Base-by-base conservation (phyloP, 2,113 vertebrate genomes). In the Nothocercus julius region DNA sequence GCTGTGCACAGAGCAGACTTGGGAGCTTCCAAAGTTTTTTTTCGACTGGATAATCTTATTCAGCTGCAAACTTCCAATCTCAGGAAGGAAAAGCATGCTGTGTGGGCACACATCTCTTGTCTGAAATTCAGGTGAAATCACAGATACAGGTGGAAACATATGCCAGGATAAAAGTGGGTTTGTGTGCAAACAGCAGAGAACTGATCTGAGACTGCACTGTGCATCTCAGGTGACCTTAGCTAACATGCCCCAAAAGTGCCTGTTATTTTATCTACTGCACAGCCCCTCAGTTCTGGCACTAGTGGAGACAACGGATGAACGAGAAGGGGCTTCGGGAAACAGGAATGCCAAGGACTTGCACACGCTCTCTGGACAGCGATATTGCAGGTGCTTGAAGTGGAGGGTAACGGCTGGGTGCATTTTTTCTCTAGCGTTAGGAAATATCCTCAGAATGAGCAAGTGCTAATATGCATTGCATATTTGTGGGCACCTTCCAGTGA, bases 81-180 rank as follows among this genome's bases (percentile, higher is more conserved):
- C 27, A 9, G n/a, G 17, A 38, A 82, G 28, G 24, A 80, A 40
- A 62, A 68, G 5, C 5, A 7, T 1, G 1, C 7, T 5, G 16
- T 3, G 6, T 14, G 36, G 42, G 72, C 44, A 13, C 66, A 47
- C 21, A 18, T 8, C 8, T 58, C 70, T 20, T 1, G 0, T 38
- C 40, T 66, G 44, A 91, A 79, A 73, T 63, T 24, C 13, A 40
- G 58, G 25, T 62, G 21, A 49, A 49, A 22, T 47, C 19, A 2
- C 12, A 9, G 19, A 34, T 79, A 27, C 66, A 47, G 59, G 28
- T 7, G 27, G 6, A 36, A 66, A 84, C 16, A 51, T 36, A 2
- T 4, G 13, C 0, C 0, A 92, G 38, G 44, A 76, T 74, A 79
- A 79, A 82, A 6, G 18, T 0, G 3, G 61, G 54, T 47, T 66